Percentiles rank a stretch among this genome's conserved stretches.
Conservation (phyloP, 1,140 invertebrate species). For the Drosophila azteca region DNA sequence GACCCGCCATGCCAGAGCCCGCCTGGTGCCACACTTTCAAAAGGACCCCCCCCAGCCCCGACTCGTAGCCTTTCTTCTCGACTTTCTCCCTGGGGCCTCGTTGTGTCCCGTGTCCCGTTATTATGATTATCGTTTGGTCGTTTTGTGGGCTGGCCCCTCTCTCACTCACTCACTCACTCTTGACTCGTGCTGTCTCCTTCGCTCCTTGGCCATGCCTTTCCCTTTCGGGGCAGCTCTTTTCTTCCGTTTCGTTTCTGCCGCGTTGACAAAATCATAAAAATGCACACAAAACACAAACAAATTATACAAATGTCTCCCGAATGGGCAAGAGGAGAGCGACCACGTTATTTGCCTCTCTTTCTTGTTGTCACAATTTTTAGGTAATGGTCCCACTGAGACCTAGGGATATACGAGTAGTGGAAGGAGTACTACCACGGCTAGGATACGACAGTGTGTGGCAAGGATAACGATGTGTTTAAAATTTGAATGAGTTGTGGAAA, state of each 20-base stretch:
- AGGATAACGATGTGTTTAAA: conserved; percentile 28
- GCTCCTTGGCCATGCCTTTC: conserved; percentile 51
- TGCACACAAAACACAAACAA: conserved; percentile 77
- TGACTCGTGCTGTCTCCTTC: conserved; percentile 4
- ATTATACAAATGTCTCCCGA: conserved; percentile 78
- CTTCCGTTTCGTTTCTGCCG: conserved; percentile 50
- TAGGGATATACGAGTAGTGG: not conserved
- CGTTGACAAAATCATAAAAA: conserved; percentile 80
- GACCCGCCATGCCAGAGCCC: conserved; percentile 18
- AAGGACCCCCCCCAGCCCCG: not conserved
- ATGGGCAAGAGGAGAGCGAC: conserved; percentile 51
- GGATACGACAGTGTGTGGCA: not conserved
- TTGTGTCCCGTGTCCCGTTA: conserved; percentile 64
- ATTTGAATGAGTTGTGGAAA: conserved; percentile 6
- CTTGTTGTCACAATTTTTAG: conserved; percentile 61
- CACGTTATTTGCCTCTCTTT: conserved; percentile 52
- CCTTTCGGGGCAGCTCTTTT: conserved; percentile 64
- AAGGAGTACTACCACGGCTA: not conserved
- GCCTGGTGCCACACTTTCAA: not conserved
- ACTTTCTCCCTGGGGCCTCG: conserved; percentile 63
- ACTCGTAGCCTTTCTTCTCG: conserved; percentile 7
- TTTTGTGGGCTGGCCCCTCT: conserved; percentile 58
- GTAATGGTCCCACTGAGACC: conserved; percentile 66
- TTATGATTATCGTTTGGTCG: conserved; percentile 75
- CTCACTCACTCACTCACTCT: conserved; percentile 8